Base-by-base conservation (phyloP, 1,140 invertebrate genomes). In the Nasonia vitripennis region DNA sequence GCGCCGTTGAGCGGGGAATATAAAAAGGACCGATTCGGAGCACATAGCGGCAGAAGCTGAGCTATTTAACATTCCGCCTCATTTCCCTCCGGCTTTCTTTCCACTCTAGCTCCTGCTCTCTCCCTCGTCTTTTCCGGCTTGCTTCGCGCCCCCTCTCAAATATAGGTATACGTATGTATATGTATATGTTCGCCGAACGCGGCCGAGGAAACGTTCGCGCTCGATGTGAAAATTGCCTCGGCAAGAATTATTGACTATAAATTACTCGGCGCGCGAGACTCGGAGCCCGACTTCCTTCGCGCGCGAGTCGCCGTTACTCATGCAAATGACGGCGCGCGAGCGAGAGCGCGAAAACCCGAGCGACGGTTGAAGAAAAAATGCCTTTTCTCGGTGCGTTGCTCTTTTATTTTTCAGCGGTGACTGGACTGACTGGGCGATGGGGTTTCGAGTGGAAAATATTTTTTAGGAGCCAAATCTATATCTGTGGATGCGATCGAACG, bases 241-340 rank as follows among this genome's bases (percentile, higher is more conserved):
- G 81, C 85, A 89, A 90, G 90, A 91, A 91, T 91, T 91, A 91
- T 91, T 89, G 91, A 91, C 91, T 89, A 91, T 91, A 91, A 91
- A 91, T 91, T 91, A 91, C 89, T 87, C 78, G 89, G 51, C 74
- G 51, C 79, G 45, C 45, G 55, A n/a, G 34, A 71, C 11, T 48
- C 55, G 34, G 20, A n/a, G 45, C 45, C 88, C 85, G 85, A 78
- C 87, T 85, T 34, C 62, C 14, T 90, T 87, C 81, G 71, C 78
- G 83, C 83, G 27, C 78, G 78, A 80, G 86, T 81, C 87, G 85
- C 89, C 88, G 90, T 91, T 91, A 90, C 87, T 91, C 90, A 91
- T 91, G 89, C 90, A 89, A 91, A 91, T 90, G 88, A 90, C 87
- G 89, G 81, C 34, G 75, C 87, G 84, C 78, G 87, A 83, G 83